Evolutionary conservation across 2,113 vertebrate species (phyloP).

Genomic region (Neolamprologus longior): DNA sequence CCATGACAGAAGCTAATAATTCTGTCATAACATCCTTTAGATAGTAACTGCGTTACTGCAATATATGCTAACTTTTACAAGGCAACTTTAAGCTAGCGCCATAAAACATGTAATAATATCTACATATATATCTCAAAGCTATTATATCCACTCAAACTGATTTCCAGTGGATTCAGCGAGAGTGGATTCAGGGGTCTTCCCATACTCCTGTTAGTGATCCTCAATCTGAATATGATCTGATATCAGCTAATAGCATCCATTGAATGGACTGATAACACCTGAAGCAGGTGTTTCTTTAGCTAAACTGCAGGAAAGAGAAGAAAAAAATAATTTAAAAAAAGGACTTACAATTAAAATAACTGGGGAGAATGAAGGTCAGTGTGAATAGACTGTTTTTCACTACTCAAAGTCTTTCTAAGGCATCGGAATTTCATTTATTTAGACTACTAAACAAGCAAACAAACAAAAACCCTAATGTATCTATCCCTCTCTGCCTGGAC

Average conservation of each 20-base stretch:
- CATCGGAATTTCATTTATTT: background rate
- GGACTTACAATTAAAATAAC: background rate
- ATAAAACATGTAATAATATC: background rate
- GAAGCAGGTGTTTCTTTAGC: background rate
- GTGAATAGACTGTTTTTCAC: background rate
- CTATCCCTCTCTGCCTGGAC: rapidly evolving
- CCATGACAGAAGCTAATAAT: background rate
- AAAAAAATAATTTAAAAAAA: background rate
- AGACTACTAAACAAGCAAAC: background rate
- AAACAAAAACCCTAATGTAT: too few species aligned
- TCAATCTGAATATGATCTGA: background rate
- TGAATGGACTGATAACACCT: background rate
- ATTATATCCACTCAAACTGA: background rate
- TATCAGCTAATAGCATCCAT: background rate
- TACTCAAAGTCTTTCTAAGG: background rate
- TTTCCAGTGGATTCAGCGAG: background rate
- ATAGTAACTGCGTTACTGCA: background rate
- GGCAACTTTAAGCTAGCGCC: background rate
- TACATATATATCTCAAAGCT: background rate
- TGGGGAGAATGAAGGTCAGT: background rate
- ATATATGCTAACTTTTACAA: background rate
- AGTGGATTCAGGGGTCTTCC: background rate
- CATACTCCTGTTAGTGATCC: background rate
- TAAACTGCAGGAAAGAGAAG: background rate
- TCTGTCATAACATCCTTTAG: background rate